These are phyloP conservation scores for Tenthredo notha DNA, from an alignment of 2,888 invertebrate species.

Conservation along the genomic window DNA sequence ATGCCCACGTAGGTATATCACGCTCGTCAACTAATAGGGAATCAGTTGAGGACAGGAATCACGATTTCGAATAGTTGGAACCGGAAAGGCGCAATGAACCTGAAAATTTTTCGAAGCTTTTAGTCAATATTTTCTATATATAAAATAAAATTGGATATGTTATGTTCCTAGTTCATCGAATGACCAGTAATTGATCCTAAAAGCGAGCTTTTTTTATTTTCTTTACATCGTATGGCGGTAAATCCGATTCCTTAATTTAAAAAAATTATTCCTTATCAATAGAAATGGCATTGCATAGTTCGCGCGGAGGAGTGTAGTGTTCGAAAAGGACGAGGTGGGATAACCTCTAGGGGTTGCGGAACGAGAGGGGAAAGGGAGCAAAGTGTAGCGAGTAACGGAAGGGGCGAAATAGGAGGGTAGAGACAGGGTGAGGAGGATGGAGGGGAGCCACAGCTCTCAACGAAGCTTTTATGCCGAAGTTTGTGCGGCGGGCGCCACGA, in stretches of 20 bases:
- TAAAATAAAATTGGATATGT: background rate
- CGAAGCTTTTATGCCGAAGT: conserved; percentile 62
- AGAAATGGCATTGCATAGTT: conserved; percentile 59
- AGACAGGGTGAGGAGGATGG: conserved; percentile 56
- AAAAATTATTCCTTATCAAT: conserved; percentile 74
- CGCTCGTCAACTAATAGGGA: background rate
- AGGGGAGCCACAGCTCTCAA: conserved; percentile 60
- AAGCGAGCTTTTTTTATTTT: background rate
- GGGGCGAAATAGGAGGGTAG: conserved; percentile 58
- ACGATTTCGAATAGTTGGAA: background rate
- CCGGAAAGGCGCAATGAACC: background rate
- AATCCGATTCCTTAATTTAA: background rate
- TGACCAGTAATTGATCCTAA: background rate
- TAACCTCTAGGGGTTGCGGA: background rate
- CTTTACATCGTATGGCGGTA: background rate
- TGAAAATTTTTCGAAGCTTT: background rate
- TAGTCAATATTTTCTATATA: background rate
- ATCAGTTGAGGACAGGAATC: background rate
- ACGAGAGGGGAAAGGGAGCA: conserved; percentile 56
- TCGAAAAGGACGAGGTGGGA: conserved; percentile 11
- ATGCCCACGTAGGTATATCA: background rate
- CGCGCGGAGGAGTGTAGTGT: background rate
- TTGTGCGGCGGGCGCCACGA: conserved; percentile 63
- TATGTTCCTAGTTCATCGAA: background rate
- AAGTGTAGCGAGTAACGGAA: conserved; percentile 42